These are phyloP conservation scores for Osmoderma eremita DNA, from an alignment of 2,888 invertebrate species.

Conservation along the genomic window DNA sequence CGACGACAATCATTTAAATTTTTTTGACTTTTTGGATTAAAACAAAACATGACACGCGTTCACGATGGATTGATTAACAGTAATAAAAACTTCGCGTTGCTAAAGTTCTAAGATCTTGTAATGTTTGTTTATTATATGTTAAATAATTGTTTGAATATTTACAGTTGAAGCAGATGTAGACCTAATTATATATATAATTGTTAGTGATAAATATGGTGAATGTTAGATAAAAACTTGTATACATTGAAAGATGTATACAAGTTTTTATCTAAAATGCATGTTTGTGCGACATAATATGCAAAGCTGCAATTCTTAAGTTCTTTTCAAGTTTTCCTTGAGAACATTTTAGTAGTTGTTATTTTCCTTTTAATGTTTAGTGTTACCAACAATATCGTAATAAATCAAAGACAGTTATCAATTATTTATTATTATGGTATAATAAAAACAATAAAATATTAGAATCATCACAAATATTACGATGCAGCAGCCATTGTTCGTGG, in stretches of 20 bases:
- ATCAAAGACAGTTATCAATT: neutral
- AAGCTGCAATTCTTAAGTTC: neutral
- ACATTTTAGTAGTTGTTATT: too few relatives aligned
- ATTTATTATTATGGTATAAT: conserved; percentile 4
- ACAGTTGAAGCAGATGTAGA: too few relatives aligned
- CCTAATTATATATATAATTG: too few relatives aligned
- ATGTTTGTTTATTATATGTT: too few relatives aligned
- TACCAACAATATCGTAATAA: neutral
- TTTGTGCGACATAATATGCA: neutral
- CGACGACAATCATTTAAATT: conserved; percentile 26
- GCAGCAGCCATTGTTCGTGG: conserved; percentile 31
- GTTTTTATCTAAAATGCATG: too few relatives aligned
- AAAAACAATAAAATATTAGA: neutral
- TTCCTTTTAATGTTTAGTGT: neutral
- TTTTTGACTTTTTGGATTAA: conserved; percentile 31
- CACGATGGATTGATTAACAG: conserved; percentile 21
- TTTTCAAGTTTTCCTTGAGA: too few relatives aligned
- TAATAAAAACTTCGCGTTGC: too few relatives aligned
- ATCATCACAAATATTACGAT: neutral
- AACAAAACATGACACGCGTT: conserved; percentile 32
- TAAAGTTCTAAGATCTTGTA: too few relatives aligned
- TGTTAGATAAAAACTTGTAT: too few relatives aligned
- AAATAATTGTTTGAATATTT: too few relatives aligned
- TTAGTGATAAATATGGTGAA: too few relatives aligned
- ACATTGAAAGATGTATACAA: too few relatives aligned